Conservation (phyloP, 2,888 invertebrate genomes). For the Zygaena filipendulae region DNA sequence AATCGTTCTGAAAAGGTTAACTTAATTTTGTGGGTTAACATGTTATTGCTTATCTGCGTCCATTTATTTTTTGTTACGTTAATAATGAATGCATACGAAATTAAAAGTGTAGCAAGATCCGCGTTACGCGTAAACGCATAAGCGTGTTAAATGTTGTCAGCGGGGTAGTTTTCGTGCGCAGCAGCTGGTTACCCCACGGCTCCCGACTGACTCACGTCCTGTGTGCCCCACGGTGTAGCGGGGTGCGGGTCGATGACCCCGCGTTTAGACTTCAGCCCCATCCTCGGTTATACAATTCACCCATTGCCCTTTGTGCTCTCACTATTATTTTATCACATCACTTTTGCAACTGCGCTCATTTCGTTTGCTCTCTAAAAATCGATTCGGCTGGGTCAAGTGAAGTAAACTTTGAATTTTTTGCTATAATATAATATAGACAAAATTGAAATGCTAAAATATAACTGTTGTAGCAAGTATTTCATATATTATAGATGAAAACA, state of each 20-base stretch:
- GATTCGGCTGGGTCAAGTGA: background rate
- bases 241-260: slow-evolving; percentile 66
- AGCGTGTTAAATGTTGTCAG: slow-evolving; percentile 24
- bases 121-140: no score
- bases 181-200: slow-evolving; percentile 64
- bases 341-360: slow-evolving; percentile 28
- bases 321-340: slow-evolving; percentile 55
- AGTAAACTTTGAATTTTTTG: no score
- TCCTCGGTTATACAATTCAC: slow-evolving; percentile 45
- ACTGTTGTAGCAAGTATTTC: no score
- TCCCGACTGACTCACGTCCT: slow-evolving; percentile 64
- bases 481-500: no score
- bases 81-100: no score
- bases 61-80: no score
- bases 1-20: no score
- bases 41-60: no score
- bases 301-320: slow-evolving; percentile 56
- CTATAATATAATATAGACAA: no score
- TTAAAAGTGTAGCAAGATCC: no score
- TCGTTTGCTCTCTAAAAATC: background rate
- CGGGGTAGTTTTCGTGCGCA: slow-evolving; percentile 59
- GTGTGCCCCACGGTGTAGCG: slow-evolving; percentile 54
- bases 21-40: no score
- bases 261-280: slow-evolving; percentile 60
- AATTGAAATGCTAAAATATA: no score